Evolutionary conservation across 2,888 invertebrate genomes (phyloP).

Genomic region (Pycnomerus fuliginosus): DNA sequence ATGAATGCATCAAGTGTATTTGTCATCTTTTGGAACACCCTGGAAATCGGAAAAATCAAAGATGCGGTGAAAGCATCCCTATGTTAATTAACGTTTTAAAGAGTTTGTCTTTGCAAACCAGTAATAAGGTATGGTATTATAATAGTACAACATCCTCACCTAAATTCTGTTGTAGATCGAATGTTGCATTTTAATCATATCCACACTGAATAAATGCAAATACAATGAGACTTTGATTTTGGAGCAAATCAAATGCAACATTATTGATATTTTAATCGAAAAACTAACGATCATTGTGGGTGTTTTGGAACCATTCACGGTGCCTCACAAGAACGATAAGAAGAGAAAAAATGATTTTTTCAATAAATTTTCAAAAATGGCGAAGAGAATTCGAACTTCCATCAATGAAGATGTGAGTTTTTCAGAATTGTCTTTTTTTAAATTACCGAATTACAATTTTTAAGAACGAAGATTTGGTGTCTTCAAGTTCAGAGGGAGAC

Average conservation of each 20-base stretch:
- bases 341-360: slow-evolving; percentile 23
- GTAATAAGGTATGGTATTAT: slow-evolving; percentile 6
- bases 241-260: slow-evolving; percentile 39
- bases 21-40: slow-evolving; percentile 44
- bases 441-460: background rate
- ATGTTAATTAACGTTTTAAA: slow-evolving; percentile 39
- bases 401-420: background rate
- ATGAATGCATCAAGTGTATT: slow-evolving; percentile 44
- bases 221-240: slow-evolving; percentile 40
- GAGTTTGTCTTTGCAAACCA: slow-evolving; percentile 35
- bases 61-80: slow-evolving; percentile 37
- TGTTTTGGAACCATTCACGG: slow-evolving; percentile 27
- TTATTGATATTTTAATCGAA: slow-evolving; percentile 39
- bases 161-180: slow-evolving; percentile 35
- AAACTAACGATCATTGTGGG: slow-evolving; percentile 44
- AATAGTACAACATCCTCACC: too few species aligned
- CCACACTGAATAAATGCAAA: slow-evolving; percentile 43
- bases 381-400: background rate
- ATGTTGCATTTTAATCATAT: slow-evolving; percentile 42
- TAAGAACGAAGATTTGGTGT: slow-evolving; percentile 3
- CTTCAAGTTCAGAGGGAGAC: slow-evolving; percentile 5
- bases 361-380: background rate
- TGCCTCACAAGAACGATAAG: slow-evolving; percentile 24
- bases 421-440: slow-evolving; percentile 10
- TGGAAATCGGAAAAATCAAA: slow-evolving; percentile 36